These are phyloP conservation scores for Troides oblongomaculatus DNA, from an alignment of 2,888 invertebrate species.

Conservation along the genomic window DNA sequence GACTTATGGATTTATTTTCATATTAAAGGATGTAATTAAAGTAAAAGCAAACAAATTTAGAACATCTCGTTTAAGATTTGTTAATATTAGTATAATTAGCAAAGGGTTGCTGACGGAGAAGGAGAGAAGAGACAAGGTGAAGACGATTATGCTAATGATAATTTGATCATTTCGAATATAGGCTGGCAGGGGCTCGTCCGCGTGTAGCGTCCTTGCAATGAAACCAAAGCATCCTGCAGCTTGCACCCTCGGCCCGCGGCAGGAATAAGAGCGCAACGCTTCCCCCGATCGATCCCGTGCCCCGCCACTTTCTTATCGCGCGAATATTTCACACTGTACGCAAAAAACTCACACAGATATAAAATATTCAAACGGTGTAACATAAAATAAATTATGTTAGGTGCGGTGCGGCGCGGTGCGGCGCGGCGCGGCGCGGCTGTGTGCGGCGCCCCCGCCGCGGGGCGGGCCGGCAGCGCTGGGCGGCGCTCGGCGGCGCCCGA, in stretches of 20 bases:
- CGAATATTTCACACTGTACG: conserved; percentile 80
- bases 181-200: neutral
- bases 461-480: too few relatives aligned
- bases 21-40: too few relatives aligned
- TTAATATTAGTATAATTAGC: too few relatives aligned
- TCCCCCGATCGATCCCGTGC: conserved; percentile 74
- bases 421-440: conserved; percentile 63
- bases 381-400: conserved; percentile 81
- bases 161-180: neutral
- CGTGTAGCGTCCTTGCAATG: conserved; percentile 43
- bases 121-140: too few relatives aligned
- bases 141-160: too few relatives aligned
- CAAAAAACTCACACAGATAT: conserved; percentile 81
- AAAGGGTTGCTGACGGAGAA: too few relatives aligned
- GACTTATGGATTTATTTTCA: too few relatives aligned
- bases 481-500: too few relatives aligned
- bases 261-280: conserved; percentile 75
- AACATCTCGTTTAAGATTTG: too few relatives aligned
- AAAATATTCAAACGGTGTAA: conserved; percentile 80
- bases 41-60: too few relatives aligned
- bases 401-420: conserved; percentile 70
- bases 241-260: conserved; percentile 45
- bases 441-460: conserved; percentile 44
- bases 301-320: conserved; percentile 80
- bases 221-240: conserved; percentile 53